Evolutionary conservation across 2,888 invertebrate genomes (phyloP).

Genomic region (Exephanes ischioxanthus): DNA sequence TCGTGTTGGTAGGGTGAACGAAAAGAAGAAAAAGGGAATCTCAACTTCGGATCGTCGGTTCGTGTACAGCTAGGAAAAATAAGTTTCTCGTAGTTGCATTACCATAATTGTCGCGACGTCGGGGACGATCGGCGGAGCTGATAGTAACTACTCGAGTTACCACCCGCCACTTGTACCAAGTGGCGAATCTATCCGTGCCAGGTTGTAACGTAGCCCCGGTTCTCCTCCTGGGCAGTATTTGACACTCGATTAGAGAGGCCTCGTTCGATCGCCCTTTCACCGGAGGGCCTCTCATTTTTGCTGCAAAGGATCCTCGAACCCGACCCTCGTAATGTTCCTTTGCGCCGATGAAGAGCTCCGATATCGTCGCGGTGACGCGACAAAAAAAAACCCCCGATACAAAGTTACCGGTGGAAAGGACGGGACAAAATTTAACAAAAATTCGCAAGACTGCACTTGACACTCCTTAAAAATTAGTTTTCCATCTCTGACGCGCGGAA

Average conservation of each 20-base stretch:
- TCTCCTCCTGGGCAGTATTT: constrained; percentile 27
- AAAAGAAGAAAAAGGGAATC: not conserved
- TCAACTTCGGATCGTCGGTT: not conserved
- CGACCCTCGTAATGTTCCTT: constrained; percentile 25
- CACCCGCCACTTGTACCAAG: constrained; percentile 39
- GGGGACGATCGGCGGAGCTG: not conserved
- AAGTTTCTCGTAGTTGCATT: constrained; percentile 20
- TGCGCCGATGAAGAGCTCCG: not conserved
- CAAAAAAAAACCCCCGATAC: not conserved
- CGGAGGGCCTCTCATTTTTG: constrained; percentile 33
- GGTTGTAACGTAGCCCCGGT: not conserved
- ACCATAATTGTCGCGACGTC: constrained; percentile 30
- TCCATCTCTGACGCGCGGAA: not conserved
- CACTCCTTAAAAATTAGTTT: not conserved
- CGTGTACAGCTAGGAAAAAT: not conserved
- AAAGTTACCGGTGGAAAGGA: not conserved
- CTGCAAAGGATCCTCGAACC: constrained; percentile 6
- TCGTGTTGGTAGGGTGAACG: not conserved
- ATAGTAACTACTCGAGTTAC: constrained; percentile 19
- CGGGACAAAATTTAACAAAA: not conserved
- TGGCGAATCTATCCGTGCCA: constrained; percentile 11
- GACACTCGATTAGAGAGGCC: constrained; percentile 55
- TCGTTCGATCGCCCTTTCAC: constrained; percentile 44
- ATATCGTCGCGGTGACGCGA: not conserved
- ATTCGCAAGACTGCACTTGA: not conserved